Base-by-base conservation (phyloP, 2,888 invertebrate genomes). In the Hydropsyche betteni region DNA sequence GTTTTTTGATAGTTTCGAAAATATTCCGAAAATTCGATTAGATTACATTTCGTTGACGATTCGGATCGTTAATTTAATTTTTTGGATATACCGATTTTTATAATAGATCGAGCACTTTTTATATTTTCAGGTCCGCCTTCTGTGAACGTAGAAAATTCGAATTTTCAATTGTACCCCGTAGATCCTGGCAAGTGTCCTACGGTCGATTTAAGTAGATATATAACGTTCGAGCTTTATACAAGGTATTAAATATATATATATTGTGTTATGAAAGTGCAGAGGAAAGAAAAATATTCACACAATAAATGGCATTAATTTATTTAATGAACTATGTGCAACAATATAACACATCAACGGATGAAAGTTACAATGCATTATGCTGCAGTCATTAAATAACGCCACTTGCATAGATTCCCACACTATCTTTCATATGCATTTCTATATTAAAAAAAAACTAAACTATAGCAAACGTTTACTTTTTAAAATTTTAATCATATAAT, bases 81-180 rank as follows among this genome's bases (percentile, higher is more conserved):
- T 2, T 24, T 24, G 24, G 24, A 24, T 2, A 24, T 24, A 24
- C 24, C 24, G 24, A 24, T 24, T 24, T 24, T 24, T 24, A 24
- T 24, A 24, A 24, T 24, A 24, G 24, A 24, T 24, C 24, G 24
- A 24, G 2, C 24, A 24, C 2, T 1, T 24, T 24, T 24, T 24
- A 24, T 4, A 12, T 58, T 80, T 80, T 1, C 84, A 90, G 90
- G 90, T 0, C 90, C 90, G 0, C 90, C 90, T 0, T 88, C 88
- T 0, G 84, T 90, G 0, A 85, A 87, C 69, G 88, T 88, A 79
- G 89, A 90, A 81, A 87, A 88, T 77, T 85, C 89, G 0, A 83
- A 88, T 16, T 83, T 90, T 0, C 90, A 90, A 80, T 82, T 89
- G 69, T 85, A 86, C n/a, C 90, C 90, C 0, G 85, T 90, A 14